A percentile compares a stretch with the other conserved stretches of the same genome.
Conservation (phyloP, 2,888 invertebrate genomes). For the Girardia tigrina region DNA sequence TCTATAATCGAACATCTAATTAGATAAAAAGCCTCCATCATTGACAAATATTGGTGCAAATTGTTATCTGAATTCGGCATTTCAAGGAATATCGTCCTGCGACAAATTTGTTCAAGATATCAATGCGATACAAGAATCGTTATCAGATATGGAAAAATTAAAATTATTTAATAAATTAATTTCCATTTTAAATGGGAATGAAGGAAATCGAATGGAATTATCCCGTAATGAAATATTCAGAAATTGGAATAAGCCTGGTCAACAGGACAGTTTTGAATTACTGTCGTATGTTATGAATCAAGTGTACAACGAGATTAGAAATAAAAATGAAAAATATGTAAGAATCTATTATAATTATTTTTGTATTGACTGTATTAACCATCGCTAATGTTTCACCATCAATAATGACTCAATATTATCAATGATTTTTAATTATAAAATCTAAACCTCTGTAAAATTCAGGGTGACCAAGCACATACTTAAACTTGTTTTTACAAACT, state of each 20-base stretch:
- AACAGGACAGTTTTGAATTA: slow-evolving; percentile 1
- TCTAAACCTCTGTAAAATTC: no score
- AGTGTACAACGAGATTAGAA: background rate
- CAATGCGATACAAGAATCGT: background rate
- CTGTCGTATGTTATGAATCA: background rate
- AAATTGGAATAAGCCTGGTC: background rate
- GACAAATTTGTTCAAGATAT: background rate
- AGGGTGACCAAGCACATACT: no score
- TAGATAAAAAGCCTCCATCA: background rate
- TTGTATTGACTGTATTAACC: no score
- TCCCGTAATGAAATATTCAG: background rate
- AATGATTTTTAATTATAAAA: no score
- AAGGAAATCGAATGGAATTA: background rate
- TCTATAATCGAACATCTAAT: no score
- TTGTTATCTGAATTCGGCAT: background rate
- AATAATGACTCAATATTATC: no score
- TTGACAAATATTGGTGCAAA: background rate
- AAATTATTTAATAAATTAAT: background rate
- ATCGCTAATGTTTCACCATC: no score
- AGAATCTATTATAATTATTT: no score
- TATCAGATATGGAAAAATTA: background rate
- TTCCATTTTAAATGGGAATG: background rate
- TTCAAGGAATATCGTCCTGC: background rate
- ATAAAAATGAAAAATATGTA: no score
- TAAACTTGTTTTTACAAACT: no score